Conservation (phyloP, 2,888 invertebrate species). For the Tholera decimalis region DNA sequence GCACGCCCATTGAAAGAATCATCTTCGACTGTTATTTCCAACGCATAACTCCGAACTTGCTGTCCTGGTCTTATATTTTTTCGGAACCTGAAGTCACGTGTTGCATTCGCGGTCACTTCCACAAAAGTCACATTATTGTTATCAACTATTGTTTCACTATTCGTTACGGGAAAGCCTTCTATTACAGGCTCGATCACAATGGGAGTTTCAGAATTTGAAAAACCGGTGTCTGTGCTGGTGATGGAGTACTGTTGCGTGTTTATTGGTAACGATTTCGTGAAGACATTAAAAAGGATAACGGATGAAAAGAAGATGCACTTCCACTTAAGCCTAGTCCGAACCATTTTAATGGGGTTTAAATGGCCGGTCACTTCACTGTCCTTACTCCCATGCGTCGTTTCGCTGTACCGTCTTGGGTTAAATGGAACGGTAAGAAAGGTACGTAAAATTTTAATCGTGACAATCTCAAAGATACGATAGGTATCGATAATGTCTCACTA, state of each 20-base stretch:
- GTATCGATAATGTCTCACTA: constrained; percentile 72
- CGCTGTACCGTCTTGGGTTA: constrained; percentile 62
- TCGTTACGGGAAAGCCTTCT: constrained; percentile 33
- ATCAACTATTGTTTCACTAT: constrained; percentile 29
- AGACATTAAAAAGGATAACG: constrained; percentile 70
- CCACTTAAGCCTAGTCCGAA: constrained; percentile 77
- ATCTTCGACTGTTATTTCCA: constrained; percentile 72
- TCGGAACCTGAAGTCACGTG: constrained; percentile 53
- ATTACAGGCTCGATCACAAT: constrained; percentile 26
- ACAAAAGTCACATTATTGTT: constrained; percentile 38
- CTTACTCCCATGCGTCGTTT: constrained; percentile 70
- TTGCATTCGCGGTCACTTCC: constrained; percentile 53
- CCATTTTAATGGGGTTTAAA: constrained; percentile 74
- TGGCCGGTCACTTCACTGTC: constrained; percentile 67
- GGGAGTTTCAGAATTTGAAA: constrained; percentile 52
- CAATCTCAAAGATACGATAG: constrained; percentile 49
- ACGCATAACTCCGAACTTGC: constrained; percentile 66
- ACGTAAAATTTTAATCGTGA: constrained; percentile 44
- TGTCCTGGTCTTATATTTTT: constrained; percentile 74
- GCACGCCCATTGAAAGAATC: constrained; percentile 73
- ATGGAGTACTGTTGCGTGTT: constrained; percentile 46
- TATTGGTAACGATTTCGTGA: constrained; percentile 74
- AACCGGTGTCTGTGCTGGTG: constrained; percentile 52
- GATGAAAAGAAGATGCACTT: constrained; percentile 69
- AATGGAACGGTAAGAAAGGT: constrained; percentile 63